Evolutionary conservation across 2,888 invertebrate species (phyloP).

Genomic region (Sarcophaga rosellei): DNA sequence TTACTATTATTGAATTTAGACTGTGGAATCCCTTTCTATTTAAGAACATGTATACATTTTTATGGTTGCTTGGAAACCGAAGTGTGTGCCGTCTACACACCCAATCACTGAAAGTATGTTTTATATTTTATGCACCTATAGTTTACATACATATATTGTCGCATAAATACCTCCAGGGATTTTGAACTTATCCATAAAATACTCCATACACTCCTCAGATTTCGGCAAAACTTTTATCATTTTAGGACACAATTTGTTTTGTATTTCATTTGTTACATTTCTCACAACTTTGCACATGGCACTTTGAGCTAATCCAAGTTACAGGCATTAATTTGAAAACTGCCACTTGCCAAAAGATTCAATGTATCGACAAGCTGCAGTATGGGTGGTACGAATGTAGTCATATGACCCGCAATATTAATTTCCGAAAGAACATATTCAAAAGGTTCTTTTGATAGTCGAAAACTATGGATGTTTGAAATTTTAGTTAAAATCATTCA

Average conservation of each 20-base stretch:
- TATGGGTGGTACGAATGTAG: no score
- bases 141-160: constrained; percentile 21
- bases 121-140: neutral
- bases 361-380: constrained; percentile 22
- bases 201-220: constrained; percentile 32
- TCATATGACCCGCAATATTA: neutral
- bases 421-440: constrained; percentile 14
- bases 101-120: no score
- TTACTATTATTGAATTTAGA: no score
- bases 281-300: constrained; percentile 26
- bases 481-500: constrained; percentile 20
- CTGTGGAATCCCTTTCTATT: no score
- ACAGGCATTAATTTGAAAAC: constrained; percentile 18
- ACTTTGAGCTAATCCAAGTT: constrained; percentile 35
- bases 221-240: constrained; percentile 34
- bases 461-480: constrained; percentile 2
- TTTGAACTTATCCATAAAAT: constrained; percentile 44
- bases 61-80: no score
- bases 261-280: constrained; percentile 24
- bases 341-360: constrained; percentile 20
- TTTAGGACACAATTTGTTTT: constrained; percentile 34
- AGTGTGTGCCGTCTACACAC: no score
- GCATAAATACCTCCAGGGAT: constrained; percentile 40
- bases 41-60: no score
- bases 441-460: neutral